Percentiles rank a stretch among this genome's conserved stretches.
Conservation (phyloP, 2,113 vertebrate genomes). For the Nipponia nippon region DNA sequence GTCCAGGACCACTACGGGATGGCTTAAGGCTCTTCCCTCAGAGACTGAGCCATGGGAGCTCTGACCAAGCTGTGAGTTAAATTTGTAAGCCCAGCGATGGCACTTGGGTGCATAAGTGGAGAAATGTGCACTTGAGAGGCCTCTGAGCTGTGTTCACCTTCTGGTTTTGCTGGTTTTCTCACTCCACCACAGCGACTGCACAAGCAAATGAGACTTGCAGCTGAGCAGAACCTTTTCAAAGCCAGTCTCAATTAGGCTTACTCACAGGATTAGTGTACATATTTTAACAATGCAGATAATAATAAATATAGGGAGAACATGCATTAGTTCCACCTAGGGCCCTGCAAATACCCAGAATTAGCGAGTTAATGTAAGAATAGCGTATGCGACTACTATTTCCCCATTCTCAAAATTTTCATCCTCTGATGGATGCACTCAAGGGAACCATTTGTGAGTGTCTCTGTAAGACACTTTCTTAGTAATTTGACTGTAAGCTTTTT, state of each 20-base stretch:
- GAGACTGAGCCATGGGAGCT: no score
- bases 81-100: not conserved
- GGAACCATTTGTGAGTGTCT: not conserved
- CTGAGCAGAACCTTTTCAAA: not conserved
- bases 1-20: rapidly evolving
- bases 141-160: not conserved
- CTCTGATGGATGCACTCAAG: constrained; percentile 21
- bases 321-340: not conserved
- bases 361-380: not conserved
- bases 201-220: not conserved
- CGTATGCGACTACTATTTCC: not conserved
- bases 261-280: not conserved
- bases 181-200: not conserved
- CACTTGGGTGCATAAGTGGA: not conserved
- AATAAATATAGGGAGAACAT: not conserved
- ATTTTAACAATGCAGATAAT: not conserved
- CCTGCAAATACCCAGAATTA: not conserved
- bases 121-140: not conserved
- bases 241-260: not conserved
- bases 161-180: not conserved
- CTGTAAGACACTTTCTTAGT: not conserved
- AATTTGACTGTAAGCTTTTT: not conserved
- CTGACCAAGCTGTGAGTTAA: not conserved
- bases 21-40: not conserved
- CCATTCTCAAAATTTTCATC: not conserved